phyloP scores from a whole-genome alignment of 2,888 invertebrate genomes.

The Volucella bombylans region DNA sequence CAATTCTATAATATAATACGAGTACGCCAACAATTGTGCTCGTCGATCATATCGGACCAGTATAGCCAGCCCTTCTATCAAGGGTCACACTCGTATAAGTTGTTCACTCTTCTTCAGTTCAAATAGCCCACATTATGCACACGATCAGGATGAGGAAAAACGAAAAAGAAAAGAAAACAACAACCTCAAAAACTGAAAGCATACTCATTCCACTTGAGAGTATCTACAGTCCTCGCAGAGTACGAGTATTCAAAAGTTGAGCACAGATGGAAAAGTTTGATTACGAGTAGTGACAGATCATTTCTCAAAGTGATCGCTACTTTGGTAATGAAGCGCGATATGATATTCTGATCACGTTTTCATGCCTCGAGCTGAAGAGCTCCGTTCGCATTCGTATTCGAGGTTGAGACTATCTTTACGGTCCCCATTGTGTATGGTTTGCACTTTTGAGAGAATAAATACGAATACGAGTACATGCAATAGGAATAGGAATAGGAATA shows the following conservation, averaged over 20 bases:
- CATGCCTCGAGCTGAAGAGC: background rate
- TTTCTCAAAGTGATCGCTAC: slow-evolving; percentile 48
- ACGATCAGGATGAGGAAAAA: background rate
- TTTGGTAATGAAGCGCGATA: background rate
- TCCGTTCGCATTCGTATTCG: background rate
- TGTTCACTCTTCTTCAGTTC: slow-evolving; percentile 23
- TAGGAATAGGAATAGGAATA: background rate
- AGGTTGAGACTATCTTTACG: slow-evolving; percentile 5
- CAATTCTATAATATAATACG: background rate
- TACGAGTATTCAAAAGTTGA: slow-evolving; percentile 30
- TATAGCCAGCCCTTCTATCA: slow-evolving; percentile 21
- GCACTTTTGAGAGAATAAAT: too few species aligned
- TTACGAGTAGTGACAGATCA: slow-evolving; percentile 52
- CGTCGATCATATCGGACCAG: slow-evolving; percentile 40
- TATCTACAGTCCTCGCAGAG: slow-evolving; percentile 22
- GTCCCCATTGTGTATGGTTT: background rate
- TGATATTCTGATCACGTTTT: slow-evolving; percentile 29
- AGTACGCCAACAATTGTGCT: slow-evolving; percentile 9
- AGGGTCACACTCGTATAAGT: slow-evolving; percentile 28
- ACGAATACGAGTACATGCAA: too few species aligned
- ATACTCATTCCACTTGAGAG: background rate
- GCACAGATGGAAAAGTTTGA: slow-evolving; percentile 54
- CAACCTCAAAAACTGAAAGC: background rate
- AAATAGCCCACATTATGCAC: slow-evolving; percentile 37
- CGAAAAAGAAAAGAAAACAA: slow-evolving; percentile 4